phyloP scores from a whole-genome alignment of 1,140 invertebrate genomes.

The Catajapyx aquilonaris region DNA sequence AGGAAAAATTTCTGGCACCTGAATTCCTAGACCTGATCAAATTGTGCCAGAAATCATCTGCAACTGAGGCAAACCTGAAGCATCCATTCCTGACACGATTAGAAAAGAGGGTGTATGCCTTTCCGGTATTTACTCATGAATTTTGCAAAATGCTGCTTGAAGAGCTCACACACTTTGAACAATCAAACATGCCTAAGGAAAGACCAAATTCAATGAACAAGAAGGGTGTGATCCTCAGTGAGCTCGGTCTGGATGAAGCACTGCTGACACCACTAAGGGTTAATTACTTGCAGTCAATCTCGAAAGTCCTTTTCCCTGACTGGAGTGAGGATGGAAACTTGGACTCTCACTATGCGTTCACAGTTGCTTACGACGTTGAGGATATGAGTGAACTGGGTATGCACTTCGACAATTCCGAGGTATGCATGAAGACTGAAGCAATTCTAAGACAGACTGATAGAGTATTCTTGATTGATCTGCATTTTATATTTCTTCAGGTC shows the following conservation, averaged over 20 bases:
- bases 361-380: constrained; percentile 20
- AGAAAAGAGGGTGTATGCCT: constrained; percentile 9
- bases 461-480: neutral
- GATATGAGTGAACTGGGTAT: constrained; percentile 20
- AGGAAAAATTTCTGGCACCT: too few species aligned
- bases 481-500: constrained; percentile 11
- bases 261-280: constrained; percentile 18
- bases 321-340: constrained; percentile 15
- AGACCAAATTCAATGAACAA: constrained; percentile 26
- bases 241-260: constrained; percentile 22
- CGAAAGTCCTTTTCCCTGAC: constrained; percentile 19
- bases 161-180: constrained; percentile 21
- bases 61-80: too few species aligned
- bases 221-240: constrained; percentile 24
- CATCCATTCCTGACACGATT: too few species aligned
- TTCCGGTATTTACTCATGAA: constrained; percentile 21
- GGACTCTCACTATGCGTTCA: constrained; percentile 26
- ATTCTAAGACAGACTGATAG: neutral
- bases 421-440: constrained; percentile 4
- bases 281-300: constrained; percentile 19
- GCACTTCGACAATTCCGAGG: constrained; percentile 27
- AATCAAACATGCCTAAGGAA: constrained; percentile 20
- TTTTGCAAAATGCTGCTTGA: constrained; percentile 21
- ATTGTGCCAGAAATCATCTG: too few species aligned
- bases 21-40: too few species aligned